Evolutionary conservation across 2,797 vertebrate genomes (phyloP).

Genomic region (Phyllotis vaccarum): DNA sequence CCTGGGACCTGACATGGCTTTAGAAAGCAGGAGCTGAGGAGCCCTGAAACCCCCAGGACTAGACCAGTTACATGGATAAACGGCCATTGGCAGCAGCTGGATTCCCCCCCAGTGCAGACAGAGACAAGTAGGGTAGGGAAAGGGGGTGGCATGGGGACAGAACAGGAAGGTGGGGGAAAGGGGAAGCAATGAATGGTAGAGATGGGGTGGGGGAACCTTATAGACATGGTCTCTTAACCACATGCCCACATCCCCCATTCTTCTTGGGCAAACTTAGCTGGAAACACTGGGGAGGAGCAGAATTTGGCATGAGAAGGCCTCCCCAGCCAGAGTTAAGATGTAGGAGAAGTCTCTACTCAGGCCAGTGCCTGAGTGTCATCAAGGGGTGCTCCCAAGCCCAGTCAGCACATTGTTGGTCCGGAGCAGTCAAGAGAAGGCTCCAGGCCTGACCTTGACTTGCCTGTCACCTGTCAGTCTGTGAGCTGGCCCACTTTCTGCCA

Average conservation of each 20-base stretch:
- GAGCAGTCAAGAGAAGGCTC: conserved; percentile 61
- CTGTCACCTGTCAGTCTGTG: conserved; percentile 19
- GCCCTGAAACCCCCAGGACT: conserved; percentile 71
- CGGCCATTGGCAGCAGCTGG: conserved; percentile 83
- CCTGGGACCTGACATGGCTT: conserved; percentile 85
- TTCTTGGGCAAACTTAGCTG: conserved; percentile 59
- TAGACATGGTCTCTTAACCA: conserved; percentile 66
- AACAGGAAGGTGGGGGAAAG: conserved; percentile 75
- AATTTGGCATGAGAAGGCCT: conserved; percentile 50
- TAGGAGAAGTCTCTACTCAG: conserved; percentile 46
- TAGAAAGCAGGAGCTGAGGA: conserved; percentile 70
- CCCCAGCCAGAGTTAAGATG: conserved; percentile 49
- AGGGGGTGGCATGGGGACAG: conserved; percentile 81
- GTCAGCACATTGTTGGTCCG: background rate
- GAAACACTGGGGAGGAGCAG: conserved; percentile 54
- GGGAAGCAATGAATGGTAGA: conserved; percentile 65
- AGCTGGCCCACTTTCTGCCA: conserved; percentile 26
- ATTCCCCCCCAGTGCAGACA: conserved; percentile 81
- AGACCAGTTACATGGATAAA: conserved; percentile 85
- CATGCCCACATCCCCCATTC: conserved; percentile 63
- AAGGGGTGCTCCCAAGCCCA: conserved; percentile 6
- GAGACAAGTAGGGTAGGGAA: conserved; percentile 80
- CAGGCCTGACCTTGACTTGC: conserved; percentile 32
- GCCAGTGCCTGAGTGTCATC: conserved; percentile 17
- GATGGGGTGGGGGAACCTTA: conserved; percentile 55